These are phyloP conservation scores for Troides oblongomaculatus DNA, from an alignment of 2,888 invertebrate genomes.

Conservation along the genomic window DNA sequence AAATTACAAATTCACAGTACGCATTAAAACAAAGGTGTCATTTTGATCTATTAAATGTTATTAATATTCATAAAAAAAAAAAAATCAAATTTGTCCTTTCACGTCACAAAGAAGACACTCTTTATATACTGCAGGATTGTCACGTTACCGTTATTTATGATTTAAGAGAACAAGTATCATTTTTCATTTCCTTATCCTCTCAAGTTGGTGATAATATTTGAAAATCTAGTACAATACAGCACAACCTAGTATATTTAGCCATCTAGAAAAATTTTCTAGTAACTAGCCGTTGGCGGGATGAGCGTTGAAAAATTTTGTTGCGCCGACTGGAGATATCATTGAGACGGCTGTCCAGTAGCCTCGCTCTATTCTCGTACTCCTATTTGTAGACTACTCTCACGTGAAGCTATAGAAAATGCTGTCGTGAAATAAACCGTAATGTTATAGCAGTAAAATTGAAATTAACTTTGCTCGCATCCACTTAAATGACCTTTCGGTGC, in stretches of 20 bases:
- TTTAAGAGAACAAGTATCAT: no score
- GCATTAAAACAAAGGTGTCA: neutral
- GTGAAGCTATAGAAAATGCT: conserved; percentile 56
- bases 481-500: conserved; percentile 50
- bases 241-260: neutral
- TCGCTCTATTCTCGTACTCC: conserved; percentile 78
- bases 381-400: conserved; percentile 75
- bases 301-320: conserved; percentile 51
- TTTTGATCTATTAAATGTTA: neutral
- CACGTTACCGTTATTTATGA: no score
- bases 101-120: no score
- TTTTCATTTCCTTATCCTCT: no score
- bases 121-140: no score
- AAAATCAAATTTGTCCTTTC: no score
- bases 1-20: neutral
- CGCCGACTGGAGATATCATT: conserved; percentile 67
- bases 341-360: conserved; percentile 66
- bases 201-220: no score
- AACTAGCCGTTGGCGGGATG: conserved; percentile 31
- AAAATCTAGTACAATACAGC: neutral
- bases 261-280: conserved; percentile 3
- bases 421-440: conserved; percentile 57
- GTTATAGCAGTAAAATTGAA: conserved; percentile 48
- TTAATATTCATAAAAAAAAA: no score
- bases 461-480: conserved; percentile 39